A percentile compares a stretch with the other conserved stretches of the same genome.
phyloP scores from a whole-genome alignment of 2,797 vertebrate species.

The Sebastes hubbsi region DNA sequence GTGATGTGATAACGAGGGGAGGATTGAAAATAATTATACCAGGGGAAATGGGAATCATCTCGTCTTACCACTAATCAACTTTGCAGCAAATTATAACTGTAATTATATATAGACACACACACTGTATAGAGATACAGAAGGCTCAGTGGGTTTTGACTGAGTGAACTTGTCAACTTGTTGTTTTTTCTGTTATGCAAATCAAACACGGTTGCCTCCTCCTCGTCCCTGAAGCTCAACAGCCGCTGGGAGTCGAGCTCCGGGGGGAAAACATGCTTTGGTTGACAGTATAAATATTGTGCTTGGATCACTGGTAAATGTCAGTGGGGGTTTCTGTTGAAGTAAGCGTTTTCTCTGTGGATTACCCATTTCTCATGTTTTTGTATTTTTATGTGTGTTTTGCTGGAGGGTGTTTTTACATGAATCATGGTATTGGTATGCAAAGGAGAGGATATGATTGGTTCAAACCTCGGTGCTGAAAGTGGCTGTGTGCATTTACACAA shows the following conservation, averaged over 20 bases:
- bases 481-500: neutral
- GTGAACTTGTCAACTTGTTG: neutral
- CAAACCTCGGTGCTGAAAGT: neutral
- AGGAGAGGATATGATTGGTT: neutral
- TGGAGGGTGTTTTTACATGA: neutral
- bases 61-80: neutral
- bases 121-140: neutral
- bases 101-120: neutral
- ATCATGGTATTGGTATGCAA: neutral
- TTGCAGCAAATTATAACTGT: neutral
- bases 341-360: neutral
- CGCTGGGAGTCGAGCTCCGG: slow-evolving; percentile 20
- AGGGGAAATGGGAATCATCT: neutral
- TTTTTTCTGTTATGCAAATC: slow-evolving; percentile 27
- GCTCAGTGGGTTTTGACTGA: neutral
- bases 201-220: neutral
- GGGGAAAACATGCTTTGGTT: slow-evolving; percentile 59
- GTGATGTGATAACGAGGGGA: neutral
- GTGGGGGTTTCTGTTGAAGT: neutral
- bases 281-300: slow-evolving; percentile 68
- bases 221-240: slow-evolving; percentile 32
- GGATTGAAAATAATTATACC: neutral
- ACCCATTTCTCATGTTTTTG: neutral
- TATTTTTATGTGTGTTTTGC: neutral
- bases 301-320: slow-evolving; percentile 46